Conservation (phyloP, 2,888 invertebrate genomes). For the Nowickia ferox region DNA sequence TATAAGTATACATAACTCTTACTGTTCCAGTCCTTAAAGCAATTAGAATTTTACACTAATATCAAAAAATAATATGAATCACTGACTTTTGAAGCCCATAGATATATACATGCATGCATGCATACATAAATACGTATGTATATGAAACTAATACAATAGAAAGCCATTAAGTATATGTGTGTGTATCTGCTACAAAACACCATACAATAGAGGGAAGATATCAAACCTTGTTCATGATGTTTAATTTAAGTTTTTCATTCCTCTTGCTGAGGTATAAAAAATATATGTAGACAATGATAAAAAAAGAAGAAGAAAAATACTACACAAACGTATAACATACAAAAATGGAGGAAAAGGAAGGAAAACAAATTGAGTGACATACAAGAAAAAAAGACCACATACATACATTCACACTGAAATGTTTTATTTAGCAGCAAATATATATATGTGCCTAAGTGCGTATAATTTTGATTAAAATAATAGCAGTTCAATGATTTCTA, state of each 20-base stretch:
- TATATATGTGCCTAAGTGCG: neutral
- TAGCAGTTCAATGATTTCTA: neutral
- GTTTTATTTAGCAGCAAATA: neutral
- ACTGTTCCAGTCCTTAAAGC: no score
- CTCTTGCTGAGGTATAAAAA: slow-evolving; percentile 23
- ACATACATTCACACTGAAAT: slow-evolving; percentile 5
- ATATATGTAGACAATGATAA: slow-evolving; percentile 11
- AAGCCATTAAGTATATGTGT: neutral
- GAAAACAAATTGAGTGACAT: slow-evolving; percentile 32
- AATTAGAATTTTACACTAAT: no score
- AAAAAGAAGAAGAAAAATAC: neutral
- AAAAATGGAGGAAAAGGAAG: slow-evolving; percentile 13
- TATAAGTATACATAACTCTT: no score
- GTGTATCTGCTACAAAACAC: slow-evolving; percentile 5
- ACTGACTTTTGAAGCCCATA: neutral
- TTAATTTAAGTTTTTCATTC: slow-evolving; percentile 13
- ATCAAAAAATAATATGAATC: no score
- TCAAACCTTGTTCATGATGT: slow-evolving; percentile 22
- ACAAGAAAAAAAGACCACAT: slow-evolving; percentile 9
- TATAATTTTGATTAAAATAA: neutral
- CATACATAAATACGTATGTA: neutral
- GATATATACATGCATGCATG: neutral
- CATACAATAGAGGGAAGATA: slow-evolving; percentile 44
- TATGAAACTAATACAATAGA: neutral
- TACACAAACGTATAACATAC: neutral